Evolutionary conservation across 2,888 invertebrate genomes (phyloP).

Genomic region (Orthosia gracilis): DNA sequence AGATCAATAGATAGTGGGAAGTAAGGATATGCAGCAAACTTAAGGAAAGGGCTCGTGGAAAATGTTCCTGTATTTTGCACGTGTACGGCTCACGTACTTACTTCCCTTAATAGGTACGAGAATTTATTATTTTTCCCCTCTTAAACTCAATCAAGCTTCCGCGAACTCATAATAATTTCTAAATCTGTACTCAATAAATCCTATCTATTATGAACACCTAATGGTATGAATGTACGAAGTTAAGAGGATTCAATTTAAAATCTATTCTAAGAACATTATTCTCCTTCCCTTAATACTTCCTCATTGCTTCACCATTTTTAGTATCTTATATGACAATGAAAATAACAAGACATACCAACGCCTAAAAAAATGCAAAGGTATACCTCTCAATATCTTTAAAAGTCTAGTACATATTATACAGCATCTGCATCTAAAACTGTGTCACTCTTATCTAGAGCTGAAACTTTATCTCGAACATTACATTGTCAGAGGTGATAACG

Average conservation of each 20-base stretch:
- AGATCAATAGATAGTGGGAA: too few species aligned
- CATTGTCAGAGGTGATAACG: constrained; percentile 80
- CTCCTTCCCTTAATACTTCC: neutral
- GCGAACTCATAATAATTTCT: too few species aligned
- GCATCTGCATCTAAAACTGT: constrained; percentile 75
- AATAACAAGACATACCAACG: neutral
- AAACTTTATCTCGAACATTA: constrained; percentile 74
- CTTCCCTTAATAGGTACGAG: too few species aligned
- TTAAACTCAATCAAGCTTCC: too few species aligned
- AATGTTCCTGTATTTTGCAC: neutral
- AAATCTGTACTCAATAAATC: too few species aligned
- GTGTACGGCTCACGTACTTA: neutral
- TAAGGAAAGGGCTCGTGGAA: too few species aligned
- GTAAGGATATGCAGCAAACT: too few species aligned
- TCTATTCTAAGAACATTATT: neutral
- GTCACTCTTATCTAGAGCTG: constrained; percentile 68
- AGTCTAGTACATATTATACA: constrained; percentile 61
- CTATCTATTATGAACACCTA: neutral
- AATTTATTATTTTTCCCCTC: neutral
- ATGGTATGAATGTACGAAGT: neutral
- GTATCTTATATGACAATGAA: neutral
- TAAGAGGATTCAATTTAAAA: neutral
- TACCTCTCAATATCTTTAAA: constrained; percentile 4
- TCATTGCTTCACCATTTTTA: neutral
- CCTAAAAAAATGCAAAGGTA: neutral